Evolutionary conservation across 2,797 vertebrate genomes (phyloP), one percentile per base, ranked within the genome.

Genomic region (Epinephelus awoara): DNA sequence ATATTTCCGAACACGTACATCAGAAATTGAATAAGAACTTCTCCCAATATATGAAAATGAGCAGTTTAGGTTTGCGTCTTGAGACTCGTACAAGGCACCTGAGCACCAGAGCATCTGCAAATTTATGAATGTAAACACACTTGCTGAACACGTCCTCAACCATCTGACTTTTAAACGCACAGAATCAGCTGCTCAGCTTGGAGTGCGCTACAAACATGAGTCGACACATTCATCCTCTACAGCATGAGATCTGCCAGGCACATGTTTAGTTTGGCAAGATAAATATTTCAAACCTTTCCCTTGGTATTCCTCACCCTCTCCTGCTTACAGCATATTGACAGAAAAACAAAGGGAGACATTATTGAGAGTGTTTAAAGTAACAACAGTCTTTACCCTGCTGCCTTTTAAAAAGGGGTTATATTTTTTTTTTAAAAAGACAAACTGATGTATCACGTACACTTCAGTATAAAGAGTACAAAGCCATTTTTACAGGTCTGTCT

Each of bases 401-500:
- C 46, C 23, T 44, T 67, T 72, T 27, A 23, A 71, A 62, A 77
- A 38, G 47, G 21, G 17, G n/a, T 76, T 66, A 27, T 11, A 46
- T 8, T 49, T 21, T 51, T 52, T 23, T 23, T 23, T 1, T 56
- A 72, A 71, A 14, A 66, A 54, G 66, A 58, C 14, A 79, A 70
- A 65, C 4, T 50, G 15, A 77, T 82, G 85, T 66, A 80, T 88
- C 65, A n/a, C 63, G 74, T 78, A 83, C 34, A 76, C 76, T 67
- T 65, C 3, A 77, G 49, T 80, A 78, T 61, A 74, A 79, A 83
- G 79, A 87, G 65, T 75, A 79, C 58, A 86, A 79, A 82, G 44
- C 27, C 12, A 12, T 70, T 51, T 70, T 52, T 49, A 79, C 34
- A 89, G 57, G 17, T 66, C 44, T 56, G 50, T 61, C 8, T 68